Percentiles rank a stretch among this genome's conserved stretches.
Conservation (phyloP, 2,888 invertebrate genomes). For the Spisula solida region DNA sequence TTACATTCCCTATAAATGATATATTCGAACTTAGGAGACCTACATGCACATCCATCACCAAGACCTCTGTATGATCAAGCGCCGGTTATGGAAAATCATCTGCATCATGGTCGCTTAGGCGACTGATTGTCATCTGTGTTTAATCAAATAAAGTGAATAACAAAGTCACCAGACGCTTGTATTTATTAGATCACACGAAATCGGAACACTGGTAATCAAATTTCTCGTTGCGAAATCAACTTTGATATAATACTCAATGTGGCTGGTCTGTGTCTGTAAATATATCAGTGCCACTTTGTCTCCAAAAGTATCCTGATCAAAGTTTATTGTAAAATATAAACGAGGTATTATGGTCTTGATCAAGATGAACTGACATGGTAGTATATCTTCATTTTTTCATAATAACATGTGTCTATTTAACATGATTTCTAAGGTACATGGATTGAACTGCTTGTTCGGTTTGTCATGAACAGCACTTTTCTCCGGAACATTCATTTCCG, state of each 20-base stretch:
- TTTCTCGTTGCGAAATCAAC: slow-evolving; percentile 9
- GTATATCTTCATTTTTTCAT: background rate
- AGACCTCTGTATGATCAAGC: background rate
- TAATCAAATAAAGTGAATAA: slow-evolving; percentile 31
- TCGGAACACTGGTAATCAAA: background rate
- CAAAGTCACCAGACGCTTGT: slow-evolving; percentile 31
- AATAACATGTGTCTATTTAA: background rate
- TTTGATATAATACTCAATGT: slow-evolving; percentile 2
- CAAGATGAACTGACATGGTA: background rate
- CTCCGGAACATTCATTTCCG: no score
- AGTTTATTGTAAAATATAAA: background rate
- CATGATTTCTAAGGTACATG: background rate
- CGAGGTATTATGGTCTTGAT: background rate
- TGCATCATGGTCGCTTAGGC: background rate
- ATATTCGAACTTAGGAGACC: no score
- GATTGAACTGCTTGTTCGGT: background rate
- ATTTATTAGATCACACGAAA: slow-evolving; percentile 30
- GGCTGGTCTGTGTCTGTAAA: background rate
- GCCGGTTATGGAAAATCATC: background rate
- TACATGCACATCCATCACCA: background rate
- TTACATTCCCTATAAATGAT: no score
- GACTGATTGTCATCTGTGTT: slow-evolving; percentile 21
- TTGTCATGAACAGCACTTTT: no score
- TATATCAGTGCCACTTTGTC: background rate
- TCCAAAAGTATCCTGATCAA: background rate